Percentiles rank a stretch among this genome's conserved stretches.
Evolutionary conservation across 2,888 invertebrate species (phyloP).

Genomic region (Seira sanloemensis): DNA sequence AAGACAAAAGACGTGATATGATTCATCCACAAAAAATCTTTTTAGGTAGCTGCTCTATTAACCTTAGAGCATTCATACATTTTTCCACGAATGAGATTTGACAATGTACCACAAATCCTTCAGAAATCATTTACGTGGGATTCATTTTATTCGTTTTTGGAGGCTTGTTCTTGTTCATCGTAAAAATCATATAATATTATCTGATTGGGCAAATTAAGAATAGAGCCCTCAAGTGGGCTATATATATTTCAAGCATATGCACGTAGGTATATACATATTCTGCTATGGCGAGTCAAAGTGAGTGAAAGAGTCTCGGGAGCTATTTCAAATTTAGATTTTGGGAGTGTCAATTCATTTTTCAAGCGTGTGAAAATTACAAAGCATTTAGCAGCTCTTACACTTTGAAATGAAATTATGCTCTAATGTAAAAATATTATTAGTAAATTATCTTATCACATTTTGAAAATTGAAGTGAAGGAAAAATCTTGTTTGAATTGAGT

Average conservation of each 20-base stretch:
- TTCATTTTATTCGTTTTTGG: slow-evolving; percentile 1
- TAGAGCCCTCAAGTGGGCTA: no score
- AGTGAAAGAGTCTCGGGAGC: neutral
- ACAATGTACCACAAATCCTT: neutral
- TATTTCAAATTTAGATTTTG: neutral
- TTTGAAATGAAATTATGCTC: neutral
- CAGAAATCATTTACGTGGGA: neutral
- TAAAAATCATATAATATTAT: neutral
- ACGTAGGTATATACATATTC: no score
- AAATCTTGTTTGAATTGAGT: neutral
- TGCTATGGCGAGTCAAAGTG: neutral
- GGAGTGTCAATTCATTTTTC: neutral
- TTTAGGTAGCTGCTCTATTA: neutral
- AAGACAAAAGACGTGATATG: neutral
- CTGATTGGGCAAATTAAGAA: neutral
- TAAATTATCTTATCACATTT: neutral
- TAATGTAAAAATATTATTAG: neutral
- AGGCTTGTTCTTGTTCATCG: neutral
- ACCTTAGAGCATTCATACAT: neutral
- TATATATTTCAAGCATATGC: no score
- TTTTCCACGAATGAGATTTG: neutral
- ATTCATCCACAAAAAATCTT: neutral
- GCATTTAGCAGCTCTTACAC: neutral
- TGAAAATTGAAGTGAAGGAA: no score
- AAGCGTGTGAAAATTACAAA: neutral